Conservation (phyloP, 2,797 vertebrate species). For the Takifugu rubripes region DNA sequence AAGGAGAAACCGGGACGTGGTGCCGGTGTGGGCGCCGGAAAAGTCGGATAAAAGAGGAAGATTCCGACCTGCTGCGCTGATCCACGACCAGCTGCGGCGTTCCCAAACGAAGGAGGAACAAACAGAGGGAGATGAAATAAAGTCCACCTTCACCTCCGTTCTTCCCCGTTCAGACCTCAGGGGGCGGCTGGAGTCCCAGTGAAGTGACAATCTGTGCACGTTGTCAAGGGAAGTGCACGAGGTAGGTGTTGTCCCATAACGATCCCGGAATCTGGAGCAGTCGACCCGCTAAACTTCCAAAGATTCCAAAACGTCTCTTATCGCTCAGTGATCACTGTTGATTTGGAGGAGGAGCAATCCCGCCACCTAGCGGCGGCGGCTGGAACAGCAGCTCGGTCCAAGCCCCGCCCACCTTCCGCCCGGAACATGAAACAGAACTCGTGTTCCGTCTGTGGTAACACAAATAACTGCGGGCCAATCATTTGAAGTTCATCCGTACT, state of each 20-base stretch:
- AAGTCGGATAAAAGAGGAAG: constrained; percentile 67
- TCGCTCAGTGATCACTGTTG: background rate
- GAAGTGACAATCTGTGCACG: too few relatives aligned
- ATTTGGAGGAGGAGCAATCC: constrained; percentile 39
- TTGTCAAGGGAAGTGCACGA: too few relatives aligned
- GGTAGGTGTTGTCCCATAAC: too few relatives aligned
- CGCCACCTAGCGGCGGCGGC: constrained; percentile 63
- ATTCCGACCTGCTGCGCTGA: constrained; percentile 60
- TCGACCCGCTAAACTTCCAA: too few relatives aligned
- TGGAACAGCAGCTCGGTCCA: constrained; percentile 23
- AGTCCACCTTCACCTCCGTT: too few relatives aligned
- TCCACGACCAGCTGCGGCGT: constrained; percentile 57
- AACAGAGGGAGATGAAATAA: constrained; percentile 18
- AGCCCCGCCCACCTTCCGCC: constrained; percentile 11
- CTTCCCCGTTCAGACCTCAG: too few relatives aligned
- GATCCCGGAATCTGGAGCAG: too few relatives aligned
- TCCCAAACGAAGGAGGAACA: constrained; percentile 25
- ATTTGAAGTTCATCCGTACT: constrained; percentile 65
- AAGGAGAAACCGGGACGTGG: constrained; percentile 63
- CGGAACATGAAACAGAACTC: constrained; percentile 35
- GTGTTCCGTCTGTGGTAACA: constrained; percentile 43
- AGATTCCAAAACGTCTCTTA: background rate
- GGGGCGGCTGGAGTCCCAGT: too few relatives aligned
- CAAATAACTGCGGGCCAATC: constrained; percentile 66
- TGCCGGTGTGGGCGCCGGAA: constrained; percentile 68